These are phyloP conservation scores for Campylomormyrus tamandua DNA, from an alignment of 2,113 vertebrate species.

Conservation along the genomic window DNA sequence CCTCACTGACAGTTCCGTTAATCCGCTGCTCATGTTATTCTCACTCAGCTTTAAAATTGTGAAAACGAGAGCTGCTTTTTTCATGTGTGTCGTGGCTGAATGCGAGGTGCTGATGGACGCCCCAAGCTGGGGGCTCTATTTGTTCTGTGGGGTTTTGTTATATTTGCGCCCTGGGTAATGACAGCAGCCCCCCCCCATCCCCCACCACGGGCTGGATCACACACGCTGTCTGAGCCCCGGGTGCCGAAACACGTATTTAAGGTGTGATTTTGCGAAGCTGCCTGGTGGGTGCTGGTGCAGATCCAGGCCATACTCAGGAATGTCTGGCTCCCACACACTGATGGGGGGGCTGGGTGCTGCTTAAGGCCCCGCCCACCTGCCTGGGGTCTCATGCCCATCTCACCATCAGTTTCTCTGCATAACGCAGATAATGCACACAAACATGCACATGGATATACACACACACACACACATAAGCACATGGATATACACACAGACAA, in stretches of 20 bases:
- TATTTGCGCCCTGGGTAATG: constrained; percentile 12
- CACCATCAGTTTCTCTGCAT: background rate
- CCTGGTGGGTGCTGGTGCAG: background rate
- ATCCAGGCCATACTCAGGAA: background rate
- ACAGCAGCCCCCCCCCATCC: constrained; percentile 11
- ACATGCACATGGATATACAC: background rate
- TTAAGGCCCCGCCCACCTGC: background rate
- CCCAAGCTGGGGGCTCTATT: background rate
- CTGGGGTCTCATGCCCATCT: background rate
- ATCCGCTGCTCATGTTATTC: background rate
- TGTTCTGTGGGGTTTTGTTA: constrained; percentile 18
- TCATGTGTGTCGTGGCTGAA: background rate
- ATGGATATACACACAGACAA: background rate
- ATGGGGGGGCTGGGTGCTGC: background rate
- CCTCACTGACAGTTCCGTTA: background rate
- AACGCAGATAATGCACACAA: background rate
- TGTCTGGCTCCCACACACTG: background rate
- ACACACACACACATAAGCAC: background rate
- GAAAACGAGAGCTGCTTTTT: background rate
- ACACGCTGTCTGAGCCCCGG: background rate
- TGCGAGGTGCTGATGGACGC: background rate
- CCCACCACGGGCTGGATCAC: background rate
- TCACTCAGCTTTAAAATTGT: background rate
- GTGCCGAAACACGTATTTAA: constrained; percentile 16
- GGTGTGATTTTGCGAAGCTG: background rate